These are phyloP conservation scores for Bovichtus diacanthus DNA, from an alignment of 2,797 vertebrate genomes.

Conservation along the genomic window DNA sequence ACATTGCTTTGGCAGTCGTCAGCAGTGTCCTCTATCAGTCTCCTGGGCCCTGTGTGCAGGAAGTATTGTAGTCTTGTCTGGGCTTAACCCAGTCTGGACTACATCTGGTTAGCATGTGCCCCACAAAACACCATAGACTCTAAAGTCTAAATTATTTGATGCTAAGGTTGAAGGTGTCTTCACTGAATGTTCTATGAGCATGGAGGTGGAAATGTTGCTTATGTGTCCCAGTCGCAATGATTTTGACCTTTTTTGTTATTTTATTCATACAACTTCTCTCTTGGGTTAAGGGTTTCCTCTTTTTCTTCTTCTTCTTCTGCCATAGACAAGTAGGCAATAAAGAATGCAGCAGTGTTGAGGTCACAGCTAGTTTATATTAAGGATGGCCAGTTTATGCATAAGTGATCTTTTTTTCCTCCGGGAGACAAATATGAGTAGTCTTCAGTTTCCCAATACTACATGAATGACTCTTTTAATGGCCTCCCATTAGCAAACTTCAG, in stretches of 20 bases:
- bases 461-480: conserved; percentile 69
- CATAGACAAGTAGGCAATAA: neutral
- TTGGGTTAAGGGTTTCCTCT: neutral
- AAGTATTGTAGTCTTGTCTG: conserved; percentile 43
- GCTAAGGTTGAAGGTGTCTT: conserved; percentile 5
- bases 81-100: conserved; percentile 1
- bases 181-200: neutral
- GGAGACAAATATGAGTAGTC: conserved; percentile 48
- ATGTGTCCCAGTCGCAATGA: neutral
- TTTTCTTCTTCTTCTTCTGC: neutral
- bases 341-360: neutral
- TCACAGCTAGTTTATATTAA: conserved; percentile 37
- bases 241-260: neutral
- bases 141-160: conserved; percentile 32
- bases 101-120: conserved; percentile 75
- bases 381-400: conserved; percentile 29
- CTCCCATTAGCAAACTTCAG: conserved; percentile 53
- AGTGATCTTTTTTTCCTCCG: neutral
- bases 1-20: conserved; percentile 49
- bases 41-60: conserved; percentile 47
- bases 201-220: neutral
- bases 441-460: conserved; percentile 42
- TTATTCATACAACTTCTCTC: neutral
- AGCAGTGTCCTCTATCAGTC: conserved; percentile 59
- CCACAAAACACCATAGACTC: conserved; percentile 10